Base-by-base conservation (phyloP, 2,113 vertebrate genomes). In the Campylomormyrus tamandua region DNA sequence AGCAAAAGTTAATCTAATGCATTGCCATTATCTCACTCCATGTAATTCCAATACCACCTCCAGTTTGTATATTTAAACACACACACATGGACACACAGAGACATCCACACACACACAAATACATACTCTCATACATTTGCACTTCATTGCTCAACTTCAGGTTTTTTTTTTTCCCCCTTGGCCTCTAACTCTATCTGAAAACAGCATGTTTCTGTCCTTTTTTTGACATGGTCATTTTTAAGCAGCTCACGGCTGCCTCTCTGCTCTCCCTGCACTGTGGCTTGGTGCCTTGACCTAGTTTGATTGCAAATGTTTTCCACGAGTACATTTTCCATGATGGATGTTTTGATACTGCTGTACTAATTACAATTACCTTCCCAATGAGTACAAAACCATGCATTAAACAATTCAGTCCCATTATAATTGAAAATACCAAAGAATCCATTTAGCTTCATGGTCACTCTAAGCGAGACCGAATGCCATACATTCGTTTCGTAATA, bases 1-100 rank as follows among this genome's bases (percentile, higher is more conserved):
- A 95, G 96, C 95, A 96, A 96, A 97, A 98, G 98, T 97, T 98
- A 99, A 98, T 99, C 97, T 98, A 98, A 97, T 96, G 96, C 97
- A 96, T 96, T 97, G 94, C 97, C 97, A 98, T 97, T 98, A 96
- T 97, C 97, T 96, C 94, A 92, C 95, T 66, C 90, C 95, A 95
- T 95, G 95, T 96, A 96, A 96, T 96, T 96, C 95, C 95, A 96
- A 94, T 94, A 92, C 94, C 95, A 88, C 94, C 94, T 94, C 92
- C 92, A 93, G 95, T 95, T 94, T 96, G 96, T 95, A 94, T 96
- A 95, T 96, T 95, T 95, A 95, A 90, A 90, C 93, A 77, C 62
- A 62, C n/a, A 49, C 50, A 56, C 62, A 52, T 5, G 27, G 19
- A 48, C 48, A 42, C 8, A 53, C 35, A 53, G n/a, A 70, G n/a